These are phyloP conservation scores for Eupithecia abbreviata DNA, from an alignment of 2,888 invertebrate species.

Conservation along the genomic window DNA sequence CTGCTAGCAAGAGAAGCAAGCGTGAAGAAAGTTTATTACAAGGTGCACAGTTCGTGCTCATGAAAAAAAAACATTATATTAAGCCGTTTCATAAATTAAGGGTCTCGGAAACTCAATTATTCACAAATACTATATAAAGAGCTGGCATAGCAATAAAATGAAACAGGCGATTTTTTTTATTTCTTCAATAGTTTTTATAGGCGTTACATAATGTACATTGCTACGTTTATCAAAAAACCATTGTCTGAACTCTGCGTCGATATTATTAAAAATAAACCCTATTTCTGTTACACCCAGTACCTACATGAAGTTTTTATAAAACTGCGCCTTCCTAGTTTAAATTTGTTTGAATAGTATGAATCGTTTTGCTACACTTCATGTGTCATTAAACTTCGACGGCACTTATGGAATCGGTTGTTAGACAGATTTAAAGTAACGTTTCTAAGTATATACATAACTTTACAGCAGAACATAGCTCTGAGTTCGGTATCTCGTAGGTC, in stretches of 20 bases:
- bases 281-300: slow-evolving; percentile 8
- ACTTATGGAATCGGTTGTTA: background rate
- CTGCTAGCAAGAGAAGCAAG: slow-evolving; percentile 10
- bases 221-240: no score
- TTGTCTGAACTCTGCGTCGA: no score
- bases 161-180: no score
- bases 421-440: background rate
- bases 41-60: slow-evolving; percentile 1
- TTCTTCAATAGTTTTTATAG: background rate
- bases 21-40: slow-evolving; percentile 26
- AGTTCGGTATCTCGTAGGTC: no score
- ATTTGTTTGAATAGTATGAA: slow-evolving; percentile 33
- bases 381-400: slow-evolving; percentile 24
- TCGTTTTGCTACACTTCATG: slow-evolving; percentile 21
- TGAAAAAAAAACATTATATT: background rate
- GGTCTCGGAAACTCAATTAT: background rate
- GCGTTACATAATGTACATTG: background rate
- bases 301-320: slow-evolving; percentile 21
- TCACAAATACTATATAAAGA: no score
- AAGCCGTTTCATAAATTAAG: background rate
- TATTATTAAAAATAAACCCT: background rate
- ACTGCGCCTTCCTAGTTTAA: slow-evolving; percentile 25
- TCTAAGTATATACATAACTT: background rate
- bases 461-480: no score
- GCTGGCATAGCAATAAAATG: background rate